Base-by-base conservation (phyloP, 1,140 invertebrate species). In the Drosophila insularis region DNA sequence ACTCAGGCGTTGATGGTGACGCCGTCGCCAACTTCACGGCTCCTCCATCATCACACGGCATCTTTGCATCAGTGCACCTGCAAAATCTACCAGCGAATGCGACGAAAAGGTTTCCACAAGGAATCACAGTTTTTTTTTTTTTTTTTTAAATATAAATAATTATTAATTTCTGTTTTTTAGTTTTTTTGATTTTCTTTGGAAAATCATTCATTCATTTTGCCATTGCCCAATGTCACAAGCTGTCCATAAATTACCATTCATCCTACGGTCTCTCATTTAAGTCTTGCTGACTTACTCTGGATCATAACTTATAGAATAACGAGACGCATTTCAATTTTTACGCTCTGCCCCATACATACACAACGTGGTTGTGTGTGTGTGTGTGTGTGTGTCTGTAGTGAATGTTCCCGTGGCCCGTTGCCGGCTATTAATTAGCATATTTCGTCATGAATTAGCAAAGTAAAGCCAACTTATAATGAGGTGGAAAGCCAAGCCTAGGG, bases 391-490 rank as follows among this genome's bases (percentile, higher is more conserved):
- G 27, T 27, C 4, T 27, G 43, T 60, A 40, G n/a, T 63, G 53
- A 37, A 43, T 35, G 39, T 35, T 27, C 31, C 35, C 53, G 50
- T 66, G 50, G 63, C 63, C 40, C 40, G 65, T 72, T 68, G 55
- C 61, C 63, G 67, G 64, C 65, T 84, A 71, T 80, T 85, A 85
- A 85, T 85, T 84, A 84, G 72, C 80, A 80, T 84, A 84, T 85
- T 85, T 85, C 63, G 74, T 72, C 74, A 82, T 82, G 80, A 82
- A 75, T 81, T 78, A 81, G 75, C 74, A 35, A 62, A 43, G 61
- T 54, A 60, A 75, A 78, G 70, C 68, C 74, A 65, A 58, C 43
- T 81, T 78, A 73, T 71, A 87, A 76, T 78, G 74, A 87, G 79
- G 65, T 72, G 74, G 74, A 85, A 82, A 87, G 68, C 50, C 60